Evolutionary conservation across 2,888 invertebrate genomes (phyloP), one percentile per base, ranked within the genome.

Genomic region (Nemurella pictetii): DNA sequence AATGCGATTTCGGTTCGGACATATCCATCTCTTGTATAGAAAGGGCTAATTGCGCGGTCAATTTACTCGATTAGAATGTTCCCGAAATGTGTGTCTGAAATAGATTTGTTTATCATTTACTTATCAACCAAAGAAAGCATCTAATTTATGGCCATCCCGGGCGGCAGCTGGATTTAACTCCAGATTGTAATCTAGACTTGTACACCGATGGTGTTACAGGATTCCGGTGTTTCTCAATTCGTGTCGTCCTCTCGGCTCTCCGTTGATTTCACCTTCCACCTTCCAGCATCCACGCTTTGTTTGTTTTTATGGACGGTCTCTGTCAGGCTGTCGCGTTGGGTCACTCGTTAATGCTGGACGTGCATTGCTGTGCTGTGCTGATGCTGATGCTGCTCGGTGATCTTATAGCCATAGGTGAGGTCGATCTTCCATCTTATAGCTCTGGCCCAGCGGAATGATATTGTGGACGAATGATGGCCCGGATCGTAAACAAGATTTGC

Each of bases 261-360:
- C n/a, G 26, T 81, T 35, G n/a, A 35, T 81, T 55, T 20, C 9
- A 55, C 55, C 15, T 55, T 55, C 9, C 20, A 12, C 55, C 20
- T 1, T 55, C 55, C n/a, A n/a, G n/a, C n/a, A n/a, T n/a, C n/a
- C n/a, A 26, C 35, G 32, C 80, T 81, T 81, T 81, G 80, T 35
- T 81, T 81, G 80, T 36, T 75, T 81, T 81, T 81, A 81, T 81
- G 80, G 80, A 81, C 80, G 30, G 35, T 81, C 35, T 35, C 9
- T 81, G 80, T 81, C 80, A 81, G 32, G 25, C 80, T 35, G 80
- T 81, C 80, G 30, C 35, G 80, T 30, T 29, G 29, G 25, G 7
- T 9, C 30, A 80, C 80, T 12, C 80, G 80, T 81, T 81, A 81
- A 7, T 20, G 35, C 26, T 3, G 2, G 80, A 81, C 80, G 80